Evolutionary conservation across 2,888 invertebrate species (phyloP).

Genomic region (Alloscopus bannaensis): DNA sequence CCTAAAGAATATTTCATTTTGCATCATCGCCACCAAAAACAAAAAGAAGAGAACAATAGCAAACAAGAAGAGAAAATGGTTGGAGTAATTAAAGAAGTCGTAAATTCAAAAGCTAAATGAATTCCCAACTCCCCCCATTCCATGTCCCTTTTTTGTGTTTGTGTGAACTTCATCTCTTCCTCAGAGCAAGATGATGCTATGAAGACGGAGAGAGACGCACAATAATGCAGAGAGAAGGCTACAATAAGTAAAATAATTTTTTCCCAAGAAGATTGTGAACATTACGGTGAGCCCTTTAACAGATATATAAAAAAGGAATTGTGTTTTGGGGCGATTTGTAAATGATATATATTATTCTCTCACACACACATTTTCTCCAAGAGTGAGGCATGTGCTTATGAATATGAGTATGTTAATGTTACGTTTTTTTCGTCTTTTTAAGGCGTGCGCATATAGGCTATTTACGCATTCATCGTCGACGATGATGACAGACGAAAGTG

Average conservation of each 20-base stretch:
- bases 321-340: constrained; percentile 66
- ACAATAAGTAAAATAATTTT: too few species aligned
- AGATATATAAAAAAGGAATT: too few species aligned
- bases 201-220: too few species aligned
- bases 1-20: background rate
- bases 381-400: too few species aligned
- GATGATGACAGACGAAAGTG: constrained; percentile 35
- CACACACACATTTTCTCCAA: background rate
- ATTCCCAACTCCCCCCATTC: constrained; percentile 72
- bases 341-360: too few species aligned
- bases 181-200: too few species aligned
- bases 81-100: constrained; percentile 72
- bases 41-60: constrained; percentile 25
- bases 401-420: background rate
- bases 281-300: too few species aligned
- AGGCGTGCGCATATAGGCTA: too few species aligned
- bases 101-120: constrained; percentile 72
- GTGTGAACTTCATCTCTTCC: too few species aligned
- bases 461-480: constrained; percentile 23
- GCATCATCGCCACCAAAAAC: constrained; percentile 35
- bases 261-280: too few species aligned
- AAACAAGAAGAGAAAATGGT: constrained; percentile 58
- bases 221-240: too few species aligned
- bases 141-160: constrained; percentile 69
- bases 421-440: too few species aligned